phyloP scores from a whole-genome alignment of 2,888 invertebrate species.

The Venustoraphidia nigricollis region DNA sequence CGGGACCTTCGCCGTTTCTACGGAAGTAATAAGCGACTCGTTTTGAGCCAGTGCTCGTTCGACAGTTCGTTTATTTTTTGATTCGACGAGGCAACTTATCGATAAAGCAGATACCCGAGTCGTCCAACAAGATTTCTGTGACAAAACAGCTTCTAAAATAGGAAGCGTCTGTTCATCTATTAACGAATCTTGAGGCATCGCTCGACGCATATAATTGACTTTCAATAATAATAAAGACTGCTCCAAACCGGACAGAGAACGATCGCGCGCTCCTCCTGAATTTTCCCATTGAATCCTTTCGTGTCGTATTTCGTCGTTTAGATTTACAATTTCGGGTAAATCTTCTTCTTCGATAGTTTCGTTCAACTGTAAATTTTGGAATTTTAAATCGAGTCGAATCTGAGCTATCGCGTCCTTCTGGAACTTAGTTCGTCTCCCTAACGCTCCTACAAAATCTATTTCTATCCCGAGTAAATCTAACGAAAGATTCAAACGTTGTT shows the following conservation, averaged over 20 bases:
- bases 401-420: constrained; percentile 75
- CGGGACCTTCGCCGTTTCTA: constrained; percentile 26
- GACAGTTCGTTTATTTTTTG: constrained; percentile 60
- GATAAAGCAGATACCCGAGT: constrained; percentile 60
- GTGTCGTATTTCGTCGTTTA: constrained; percentile 78
- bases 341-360: constrained; percentile 35
- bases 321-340: constrained; percentile 47
- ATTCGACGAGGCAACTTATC: constrained; percentile 62
- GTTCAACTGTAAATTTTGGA: constrained; percentile 27
- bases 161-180: constrained; percentile 70
- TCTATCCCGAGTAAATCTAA: constrained; percentile 46
- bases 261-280: constrained; percentile 29
- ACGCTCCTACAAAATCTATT: constrained; percentile 54
- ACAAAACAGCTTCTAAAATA: constrained; percentile 51
- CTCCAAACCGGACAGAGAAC: constrained; percentile 47
- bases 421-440: constrained; percentile 83
- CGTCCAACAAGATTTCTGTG: constrained; percentile 58
- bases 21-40: constrained; percentile 56
- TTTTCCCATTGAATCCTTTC: constrained; percentile 61
- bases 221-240: constrained; percentile 66
- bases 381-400: constrained; percentile 51
- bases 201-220: constrained; percentile 54
- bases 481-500: constrained; percentile 48
- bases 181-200: constrained; percentile 66
- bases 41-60: constrained; percentile 80